Evolutionary conservation across 2,888 invertebrate species (phyloP).

Genomic region (Apotomis betuletana): DNA sequence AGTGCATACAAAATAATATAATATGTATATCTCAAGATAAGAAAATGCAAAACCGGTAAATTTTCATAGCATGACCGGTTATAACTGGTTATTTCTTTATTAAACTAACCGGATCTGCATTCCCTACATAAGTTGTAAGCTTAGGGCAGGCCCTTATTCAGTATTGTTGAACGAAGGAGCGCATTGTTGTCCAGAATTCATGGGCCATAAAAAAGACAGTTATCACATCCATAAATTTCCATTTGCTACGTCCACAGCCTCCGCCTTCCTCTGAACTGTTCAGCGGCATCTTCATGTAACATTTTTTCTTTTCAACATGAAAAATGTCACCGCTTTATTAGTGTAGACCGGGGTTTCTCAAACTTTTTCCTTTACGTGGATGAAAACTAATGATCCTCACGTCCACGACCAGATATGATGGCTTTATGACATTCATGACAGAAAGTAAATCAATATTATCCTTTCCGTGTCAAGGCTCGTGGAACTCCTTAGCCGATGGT

Average conservation of each 20-base stretch:
- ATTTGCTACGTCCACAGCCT: slow-evolving; percentile 10
- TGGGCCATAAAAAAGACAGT: slow-evolving; percentile 38
- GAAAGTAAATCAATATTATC: too few relatives aligned
- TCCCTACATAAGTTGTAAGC: background rate
- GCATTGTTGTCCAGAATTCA: slow-evolving; percentile 34
- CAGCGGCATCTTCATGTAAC: slow-evolving; percentile 26
- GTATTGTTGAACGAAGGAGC: slow-evolving; percentile 19
- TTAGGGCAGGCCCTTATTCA: background rate
- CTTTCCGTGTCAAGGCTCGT: too few relatives aligned
- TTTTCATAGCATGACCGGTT: too few relatives aligned
- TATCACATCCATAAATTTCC: slow-evolving; percentile 33
- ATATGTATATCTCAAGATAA: too few relatives aligned
- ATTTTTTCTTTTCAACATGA: slow-evolving; percentile 11
- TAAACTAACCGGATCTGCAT: background rate
- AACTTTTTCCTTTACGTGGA: too few relatives aligned
- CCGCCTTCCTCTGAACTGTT: background rate
- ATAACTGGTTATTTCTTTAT: too few relatives aligned
- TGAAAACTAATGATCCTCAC: too few relatives aligned
- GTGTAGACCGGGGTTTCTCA: background rate
- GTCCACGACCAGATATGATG: too few relatives aligned
- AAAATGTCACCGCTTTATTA: slow-evolving; percentile 2
- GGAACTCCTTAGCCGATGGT: too few relatives aligned
- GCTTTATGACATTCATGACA: too few relatives aligned
- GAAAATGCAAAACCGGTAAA: too few relatives aligned
- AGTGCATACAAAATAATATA: too few relatives aligned